These are phyloP conservation scores for Corapipo altera DNA, from an alignment of 2,113 vertebrate genomes.

Conservation along the genomic window DNA sequence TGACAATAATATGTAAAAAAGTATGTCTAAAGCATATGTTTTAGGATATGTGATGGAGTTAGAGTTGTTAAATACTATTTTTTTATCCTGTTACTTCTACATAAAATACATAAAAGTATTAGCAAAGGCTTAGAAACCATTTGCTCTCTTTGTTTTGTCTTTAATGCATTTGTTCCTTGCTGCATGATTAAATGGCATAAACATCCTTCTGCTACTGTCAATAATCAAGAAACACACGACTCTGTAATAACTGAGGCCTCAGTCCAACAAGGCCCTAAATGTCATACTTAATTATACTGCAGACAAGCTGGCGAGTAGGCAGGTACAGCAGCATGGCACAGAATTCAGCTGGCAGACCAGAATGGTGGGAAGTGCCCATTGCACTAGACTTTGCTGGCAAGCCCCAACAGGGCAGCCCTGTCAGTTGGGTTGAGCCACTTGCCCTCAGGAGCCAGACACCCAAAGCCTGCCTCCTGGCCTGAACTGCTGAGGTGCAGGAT, in stretches of 20 bases:
- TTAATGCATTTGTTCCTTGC: background rate
- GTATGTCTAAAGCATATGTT: background rate
- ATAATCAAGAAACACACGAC: background rate
- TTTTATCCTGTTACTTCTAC: background rate
- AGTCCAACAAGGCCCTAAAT: background rate
- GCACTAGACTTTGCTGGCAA: accelerated
- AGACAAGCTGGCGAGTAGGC: background rate
- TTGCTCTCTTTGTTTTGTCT: background rate
- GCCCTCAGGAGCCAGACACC: background rate
- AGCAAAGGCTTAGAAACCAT: background rate
- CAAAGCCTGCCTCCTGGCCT: background rate
- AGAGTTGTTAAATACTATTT: background rate
- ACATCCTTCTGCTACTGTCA: background rate
- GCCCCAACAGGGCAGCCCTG: background rate
- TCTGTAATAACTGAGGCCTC: background rate
- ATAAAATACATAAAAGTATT: background rate
- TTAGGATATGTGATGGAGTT: background rate
- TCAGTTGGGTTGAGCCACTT: background rate
- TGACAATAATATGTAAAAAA: background rate
- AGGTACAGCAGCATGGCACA: background rate
- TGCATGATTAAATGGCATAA: background rate
- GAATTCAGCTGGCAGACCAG: background rate
- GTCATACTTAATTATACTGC: background rate
- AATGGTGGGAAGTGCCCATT: background rate
- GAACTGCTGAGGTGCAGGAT: accelerated